phyloP scores from a whole-genome alignment of 2,888 invertebrate genomes.

The Habrosyne pyritoides region DNA sequence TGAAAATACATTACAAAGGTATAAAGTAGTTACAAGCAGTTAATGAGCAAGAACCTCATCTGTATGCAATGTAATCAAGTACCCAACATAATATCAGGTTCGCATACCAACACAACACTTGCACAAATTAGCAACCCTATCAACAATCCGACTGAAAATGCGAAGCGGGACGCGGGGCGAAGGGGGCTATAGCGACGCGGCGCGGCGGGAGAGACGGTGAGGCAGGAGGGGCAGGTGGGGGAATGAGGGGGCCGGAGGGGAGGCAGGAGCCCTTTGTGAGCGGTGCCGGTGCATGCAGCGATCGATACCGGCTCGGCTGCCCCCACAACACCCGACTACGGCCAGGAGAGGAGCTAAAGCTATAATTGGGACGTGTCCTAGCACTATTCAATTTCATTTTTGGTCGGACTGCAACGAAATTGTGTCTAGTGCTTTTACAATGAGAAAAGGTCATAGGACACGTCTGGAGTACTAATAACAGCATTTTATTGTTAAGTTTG shows the following conservation, averaged over 20 bases:
- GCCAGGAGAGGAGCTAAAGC: not conserved
- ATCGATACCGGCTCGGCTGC: conserved; percentile 53
- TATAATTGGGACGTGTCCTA: not conserved
- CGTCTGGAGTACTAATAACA: too few species aligned
- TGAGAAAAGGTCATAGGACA: too few species aligned
- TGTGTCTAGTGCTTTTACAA: not conserved
- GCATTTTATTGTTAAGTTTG: too few species aligned
- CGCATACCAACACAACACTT: not conserved
- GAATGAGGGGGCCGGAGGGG: conserved; percentile 19
- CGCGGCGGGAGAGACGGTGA: too few species aligned
- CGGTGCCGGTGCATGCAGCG: conserved; percentile 43
- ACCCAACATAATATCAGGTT: not conserved
- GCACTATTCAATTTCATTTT: not conserved
- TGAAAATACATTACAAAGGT: too few species aligned
- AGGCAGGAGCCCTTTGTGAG: conserved; percentile 45
- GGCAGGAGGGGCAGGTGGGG: conserved; percentile 21
- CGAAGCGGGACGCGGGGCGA: conserved; percentile 10
- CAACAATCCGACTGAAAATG: conserved; percentile 2
- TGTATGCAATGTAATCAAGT: too few species aligned
- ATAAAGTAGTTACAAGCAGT: too few species aligned
- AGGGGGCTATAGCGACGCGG: not conserved
- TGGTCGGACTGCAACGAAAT: not conserved
- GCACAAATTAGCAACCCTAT: not conserved
- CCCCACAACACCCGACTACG: conserved; percentile 14
- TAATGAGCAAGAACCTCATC: not conserved